These are phyloP conservation scores for Galerucella nymphaeae DNA, from an alignment of 2,888 invertebrate species.

Conservation along the genomic window DNA sequence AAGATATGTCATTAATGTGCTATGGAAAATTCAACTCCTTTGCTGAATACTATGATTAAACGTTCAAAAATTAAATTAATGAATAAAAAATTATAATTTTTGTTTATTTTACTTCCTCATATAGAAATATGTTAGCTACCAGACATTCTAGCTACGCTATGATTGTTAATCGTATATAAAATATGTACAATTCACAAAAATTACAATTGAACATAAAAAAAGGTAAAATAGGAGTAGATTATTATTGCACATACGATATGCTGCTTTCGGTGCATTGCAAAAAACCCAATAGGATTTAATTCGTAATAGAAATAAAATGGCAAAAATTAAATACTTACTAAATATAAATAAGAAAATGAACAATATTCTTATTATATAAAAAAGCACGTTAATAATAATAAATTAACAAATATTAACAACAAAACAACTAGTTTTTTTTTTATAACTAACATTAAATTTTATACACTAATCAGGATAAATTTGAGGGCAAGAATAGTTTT, in stretches of 20 bases:
- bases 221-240: constrained; percentile 24
- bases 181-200: constrained; percentile 24
- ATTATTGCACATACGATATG: constrained; percentile 31
- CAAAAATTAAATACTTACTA: too few relatives aligned
- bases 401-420: constrained; percentile 9
- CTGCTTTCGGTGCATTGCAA: constrained; percentile 10
- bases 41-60: too few relatives aligned
- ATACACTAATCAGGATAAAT: constrained; percentile 25
- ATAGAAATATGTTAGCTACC: constrained; percentile 26
- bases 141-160: constrained; percentile 29
- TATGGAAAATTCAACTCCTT: too few relatives aligned
- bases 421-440: constrained; percentile 6
- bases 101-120: constrained; percentile 18
- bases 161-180: constrained; percentile 32
- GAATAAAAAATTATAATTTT: constrained; percentile 7
- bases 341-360: too few relatives aligned
- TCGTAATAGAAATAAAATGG: neutral
- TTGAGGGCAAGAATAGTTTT: constrained; percentile 19
- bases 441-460: constrained; percentile 24
- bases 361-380: neutral
- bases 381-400: neutral
- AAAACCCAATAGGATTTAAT: constrained; percentile 2
- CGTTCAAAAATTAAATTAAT: too few relatives aligned
- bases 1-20: neutral
- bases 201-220: neutral